Evolutionary conservation across 2,113 vertebrate species (phyloP), one percentile per base, ranked within the genome.

Genomic region (Marmota monax): DNA sequence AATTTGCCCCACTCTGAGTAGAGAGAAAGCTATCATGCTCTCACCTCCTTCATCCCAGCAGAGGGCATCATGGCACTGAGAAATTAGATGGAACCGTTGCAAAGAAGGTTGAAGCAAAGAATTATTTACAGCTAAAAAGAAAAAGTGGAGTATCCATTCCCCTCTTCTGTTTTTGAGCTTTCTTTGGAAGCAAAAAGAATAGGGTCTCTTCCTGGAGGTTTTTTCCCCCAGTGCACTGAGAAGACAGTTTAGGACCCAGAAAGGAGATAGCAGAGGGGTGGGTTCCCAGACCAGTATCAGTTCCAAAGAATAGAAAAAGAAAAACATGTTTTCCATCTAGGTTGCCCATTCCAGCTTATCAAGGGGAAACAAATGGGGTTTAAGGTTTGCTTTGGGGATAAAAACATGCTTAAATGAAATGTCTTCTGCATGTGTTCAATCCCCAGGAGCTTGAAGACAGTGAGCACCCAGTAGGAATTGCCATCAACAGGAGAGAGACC

Each of bases 81-180:
- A 11, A 4, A 74, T 67, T 77, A 53, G n/a, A 67, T 56, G 51
- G 34, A 73, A 51, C 0, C 17, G 65, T 51, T 89, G 51, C 42
- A 79, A 6, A 7, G 18, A 87, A 90, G 23, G 89, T 48, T 79
- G 83, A 85, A 92, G 11, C 61, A 83, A 80, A 77, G 23, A 73
- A 78, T 48, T 82, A 63, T 34, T 63, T 58, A 84, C 83, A 92
- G 20, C 45, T 90, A 70, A 96, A 88, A 86, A 27, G 16, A 53
- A 42, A 8, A 69, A 22, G 1, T 88, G 16, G 56, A 96, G 5
- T 3, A 2, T 34, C 37, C 1, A 80, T 94, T 90, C n/a, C 18
- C 78, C 20, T 58, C 42, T 91, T 80, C 18, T n/a, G 5, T 79
- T 88, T 88, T 58, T 83, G 32, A 70, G 39, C 27, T 96, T 94